phyloP scores from a whole-genome alignment of 2,113 vertebrate genomes.

The Chiloscyllium plagiosum region DNA sequence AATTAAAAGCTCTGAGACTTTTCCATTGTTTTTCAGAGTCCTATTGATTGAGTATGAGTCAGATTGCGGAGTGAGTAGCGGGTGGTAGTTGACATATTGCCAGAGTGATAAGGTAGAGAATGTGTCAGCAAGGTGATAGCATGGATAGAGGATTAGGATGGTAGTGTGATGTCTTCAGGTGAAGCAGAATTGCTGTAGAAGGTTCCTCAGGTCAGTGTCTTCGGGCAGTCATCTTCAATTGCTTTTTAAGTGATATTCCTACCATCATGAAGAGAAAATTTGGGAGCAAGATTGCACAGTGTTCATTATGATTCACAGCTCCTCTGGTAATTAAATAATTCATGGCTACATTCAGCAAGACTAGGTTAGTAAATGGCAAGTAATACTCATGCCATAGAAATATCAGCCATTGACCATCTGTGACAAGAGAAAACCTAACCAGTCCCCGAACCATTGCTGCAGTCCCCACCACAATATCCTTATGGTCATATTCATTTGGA shows the following conservation, averaged over 20 bases:
- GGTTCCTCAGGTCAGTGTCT: background rate
- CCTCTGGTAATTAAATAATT: background rate
- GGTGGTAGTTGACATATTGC: too few relatives aligned
- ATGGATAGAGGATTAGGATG: too few relatives aligned
- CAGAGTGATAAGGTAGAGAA: too few relatives aligned
- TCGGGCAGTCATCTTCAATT: background rate
- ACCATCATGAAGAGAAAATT: background rate
- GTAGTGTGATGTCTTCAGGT: too few relatives aligned
- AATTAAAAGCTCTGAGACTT: too few relatives aligned
- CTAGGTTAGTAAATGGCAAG: background rate
- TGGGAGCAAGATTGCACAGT: background rate
- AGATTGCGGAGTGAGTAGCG: too few relatives aligned
- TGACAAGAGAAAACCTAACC: background rate
- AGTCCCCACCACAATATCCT: background rate
- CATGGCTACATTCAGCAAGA: background rate
- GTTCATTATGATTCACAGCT: background rate
- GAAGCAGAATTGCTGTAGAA: too few relatives aligned
- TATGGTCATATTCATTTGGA: background rate
- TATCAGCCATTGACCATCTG: background rate
- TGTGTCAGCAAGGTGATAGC: too few relatives aligned
- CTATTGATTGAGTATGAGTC: too few relatives aligned
- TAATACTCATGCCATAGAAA: background rate
- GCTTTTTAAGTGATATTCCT: background rate
- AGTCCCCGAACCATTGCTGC: background rate
- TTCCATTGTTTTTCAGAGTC: too few relatives aligned